Conservation (phyloP, 2,113 vertebrate genomes). For the Passer domesticus region DNA sequence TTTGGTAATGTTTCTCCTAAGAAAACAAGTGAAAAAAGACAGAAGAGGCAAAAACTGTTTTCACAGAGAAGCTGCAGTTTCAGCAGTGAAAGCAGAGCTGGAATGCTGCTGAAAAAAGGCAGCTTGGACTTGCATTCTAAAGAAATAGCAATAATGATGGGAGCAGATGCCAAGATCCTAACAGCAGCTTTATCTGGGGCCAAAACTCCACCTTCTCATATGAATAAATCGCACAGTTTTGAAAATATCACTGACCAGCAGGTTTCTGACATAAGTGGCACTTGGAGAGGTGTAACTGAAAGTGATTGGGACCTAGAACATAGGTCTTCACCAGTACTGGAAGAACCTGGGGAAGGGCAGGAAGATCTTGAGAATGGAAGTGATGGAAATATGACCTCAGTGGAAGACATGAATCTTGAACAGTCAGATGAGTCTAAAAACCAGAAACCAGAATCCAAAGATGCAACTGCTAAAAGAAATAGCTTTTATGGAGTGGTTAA, state of each 20-base stretch:
- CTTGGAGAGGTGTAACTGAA: conserved; percentile 39
- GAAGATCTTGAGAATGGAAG: conserved; percentile 61
- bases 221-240: conserved; percentile 62
- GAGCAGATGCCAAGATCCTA: conserved; percentile 93
- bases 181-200: conserved; percentile 82
- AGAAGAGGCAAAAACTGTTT: conserved; percentile 87
- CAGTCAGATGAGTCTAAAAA: background rate
- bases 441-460: conserved; percentile 37
- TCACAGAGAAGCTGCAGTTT: conserved; percentile 94
- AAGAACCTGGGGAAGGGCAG: conserved; percentile 67
- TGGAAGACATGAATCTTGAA: background rate
- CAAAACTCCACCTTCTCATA: conserved; percentile 59
- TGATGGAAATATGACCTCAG: background rate
- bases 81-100: conserved; percentile 87
- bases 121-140: conserved; percentile 84
- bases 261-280: background rate
- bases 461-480: conserved; percentile 63
- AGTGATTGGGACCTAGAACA: conserved; percentile 66
- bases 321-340: conserved; percentile 40
- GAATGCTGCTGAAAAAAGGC: conserved; percentile 89
- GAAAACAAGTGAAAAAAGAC: conserved; percentile 72
- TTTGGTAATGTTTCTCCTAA: conserved; percentile 69
- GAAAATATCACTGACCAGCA: conserved; percentile 65
- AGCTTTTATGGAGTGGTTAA: conserved; percentile 71
- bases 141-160: conserved; percentile 90